phyloP scores from a whole-genome alignment of 2,113 vertebrate genomes.

The Rhinoderma darwinii region DNA sequence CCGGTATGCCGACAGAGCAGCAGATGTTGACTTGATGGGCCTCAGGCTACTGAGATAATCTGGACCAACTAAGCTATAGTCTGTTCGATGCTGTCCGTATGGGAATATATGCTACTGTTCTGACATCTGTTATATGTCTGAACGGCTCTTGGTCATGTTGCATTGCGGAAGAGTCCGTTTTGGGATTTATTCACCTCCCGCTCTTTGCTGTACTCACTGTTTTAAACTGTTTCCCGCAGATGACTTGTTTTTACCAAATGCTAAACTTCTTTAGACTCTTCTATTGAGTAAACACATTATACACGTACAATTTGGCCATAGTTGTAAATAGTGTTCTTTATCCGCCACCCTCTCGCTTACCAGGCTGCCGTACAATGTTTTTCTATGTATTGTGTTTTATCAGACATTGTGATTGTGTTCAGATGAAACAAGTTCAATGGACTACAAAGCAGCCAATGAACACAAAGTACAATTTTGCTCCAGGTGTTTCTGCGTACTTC shows the following conservation, averaged over 20 bases:
- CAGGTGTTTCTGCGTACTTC: no score
- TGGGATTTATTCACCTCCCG: neutral
- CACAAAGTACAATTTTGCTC: no score
- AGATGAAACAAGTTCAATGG: no score
- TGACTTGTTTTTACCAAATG: neutral
- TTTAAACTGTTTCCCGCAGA: neutral
- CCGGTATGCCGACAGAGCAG: neutral
- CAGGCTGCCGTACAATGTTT: no score
- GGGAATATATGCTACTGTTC: conserved; percentile 35
- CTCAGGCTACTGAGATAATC: conserved; percentile 23
- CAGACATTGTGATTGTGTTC: neutral
- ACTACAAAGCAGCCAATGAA: no score
- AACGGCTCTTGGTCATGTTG: neutral
- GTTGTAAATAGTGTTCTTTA: neutral
- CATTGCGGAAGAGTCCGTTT: neutral
- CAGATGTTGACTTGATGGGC: conserved; percentile 23
- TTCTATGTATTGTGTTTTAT: no score
- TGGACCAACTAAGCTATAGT: conserved; percentile 18
- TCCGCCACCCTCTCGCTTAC: neutral
- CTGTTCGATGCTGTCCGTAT: neutral
- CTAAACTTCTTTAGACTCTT: neutral
- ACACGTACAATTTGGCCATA: no score
- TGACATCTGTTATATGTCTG: conserved; percentile 26
- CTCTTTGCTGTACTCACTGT: neutral
- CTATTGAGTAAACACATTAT: no score